These are phyloP conservation scores for Sebastes paucispinis DNA, from an alignment of 2,797 vertebrate species.

Conservation along the genomic window DNA sequence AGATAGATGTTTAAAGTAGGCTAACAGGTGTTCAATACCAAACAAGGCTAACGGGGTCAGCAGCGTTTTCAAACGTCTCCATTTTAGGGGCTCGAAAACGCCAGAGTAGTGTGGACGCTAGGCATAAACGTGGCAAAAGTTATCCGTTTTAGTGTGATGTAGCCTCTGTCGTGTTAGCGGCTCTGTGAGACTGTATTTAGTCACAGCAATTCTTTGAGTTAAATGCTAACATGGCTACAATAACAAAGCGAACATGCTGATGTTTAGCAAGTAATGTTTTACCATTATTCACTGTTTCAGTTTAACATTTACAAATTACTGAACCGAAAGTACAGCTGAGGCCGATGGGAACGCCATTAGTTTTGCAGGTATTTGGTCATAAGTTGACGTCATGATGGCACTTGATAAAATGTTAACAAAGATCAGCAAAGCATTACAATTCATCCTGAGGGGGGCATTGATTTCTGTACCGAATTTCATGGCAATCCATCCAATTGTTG, in stretches of 20 bases:
- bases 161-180: rapidly evolving
- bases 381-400: not conserved
- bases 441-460: not conserved
- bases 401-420: not conserved
- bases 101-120: too few relatives aligned
- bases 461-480: not conserved
- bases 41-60: too few relatives aligned
- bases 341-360: not conserved
- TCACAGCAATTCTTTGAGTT: too few relatives aligned
- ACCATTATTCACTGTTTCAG: too few relatives aligned
- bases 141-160: too few relatives aligned
- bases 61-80: too few relatives aligned
- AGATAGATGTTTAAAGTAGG: not conserved
- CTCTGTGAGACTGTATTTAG: rapidly evolving
- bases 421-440: not conserved
- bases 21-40: not conserved
- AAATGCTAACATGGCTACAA: too few relatives aligned
- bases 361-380: not conserved
- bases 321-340: not conserved
- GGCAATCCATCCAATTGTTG: not conserved
- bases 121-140: too few relatives aligned
- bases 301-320: not conserved
- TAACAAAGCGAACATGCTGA: too few relatives aligned
- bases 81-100: too few relatives aligned
- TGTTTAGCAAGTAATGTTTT: too few relatives aligned